Evolutionary conservation across 1,140 invertebrate species (phyloP), one percentile per base, ranked within the genome.

Genomic region (Camponotus pennsylvanicus): DNA sequence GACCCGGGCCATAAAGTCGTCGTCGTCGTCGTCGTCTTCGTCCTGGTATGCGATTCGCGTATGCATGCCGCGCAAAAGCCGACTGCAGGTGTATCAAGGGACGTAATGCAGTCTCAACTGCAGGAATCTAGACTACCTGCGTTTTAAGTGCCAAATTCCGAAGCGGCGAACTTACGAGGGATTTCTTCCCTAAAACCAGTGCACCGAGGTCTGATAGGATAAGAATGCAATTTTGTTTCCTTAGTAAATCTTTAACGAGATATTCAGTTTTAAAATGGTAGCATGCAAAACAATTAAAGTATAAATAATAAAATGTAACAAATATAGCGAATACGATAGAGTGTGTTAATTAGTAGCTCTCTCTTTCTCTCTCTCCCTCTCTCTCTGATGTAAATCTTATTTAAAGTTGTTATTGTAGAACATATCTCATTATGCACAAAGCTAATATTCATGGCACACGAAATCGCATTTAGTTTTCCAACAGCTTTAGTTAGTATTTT

Each of bases 1-100:
- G 89, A 77, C 57, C 57, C 80, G 85, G 76, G 79, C 90, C 92
- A 93, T 93, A 93, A 93, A 93, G 88, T 92, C 92, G 91, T 91
- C 87, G 90, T 69, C 45, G 64, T 80, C 15, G 45, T 88, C 79
- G 71, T 75, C 52, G 63, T 64, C 63, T 34, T 69, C 45, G 77
- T 80, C 64, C 86, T 63, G 86, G 89, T 90, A 90, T 90, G 89
- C 88, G 88, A 63, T 13, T 64, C 78, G 80, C 76, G 83, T 57
- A 87, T 85, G 82, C 73, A 67, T 67, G 73, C n/a, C 63, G 73
- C 34, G 63, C 79, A 75, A 83, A 83, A 83, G 79, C 69, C 55
- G 71, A 57, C 71, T 45, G 45, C 82, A 85, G 82, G 82, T 85
- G 82, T 73, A 52, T 57, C 71, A 11, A n/a, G 61, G 52, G 49